Evolutionary conservation across 2,797 vertebrate genomes (phyloP), one percentile per base, ranked within the genome.

Genomic region (Agapornis canus): DNA sequence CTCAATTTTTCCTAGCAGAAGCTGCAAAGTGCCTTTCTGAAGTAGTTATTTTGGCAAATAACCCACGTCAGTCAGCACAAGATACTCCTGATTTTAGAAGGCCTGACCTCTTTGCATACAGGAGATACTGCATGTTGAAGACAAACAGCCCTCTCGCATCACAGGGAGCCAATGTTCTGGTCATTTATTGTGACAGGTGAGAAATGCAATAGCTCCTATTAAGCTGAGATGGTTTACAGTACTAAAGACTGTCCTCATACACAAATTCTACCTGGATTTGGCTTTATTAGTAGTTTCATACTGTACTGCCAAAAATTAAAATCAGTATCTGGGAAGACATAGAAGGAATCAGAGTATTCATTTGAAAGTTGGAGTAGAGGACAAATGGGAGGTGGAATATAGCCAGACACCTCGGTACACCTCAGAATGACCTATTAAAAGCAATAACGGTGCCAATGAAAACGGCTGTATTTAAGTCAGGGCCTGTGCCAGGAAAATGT

Each of bases 91-190:
- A 21, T 1, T 11, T 35, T 52, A 70, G 77, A 12, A 57, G 16
- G 48, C 49, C 10, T 0, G 3, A 32, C 68, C 47, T 29, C 13
- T 13, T 42, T 23, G 51, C 5, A 23, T 2, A 2, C 13, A 54
- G 40, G 56, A 40, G 31, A 7, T 11, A 37, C 0, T n/a, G 66
- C 82, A 37, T 1, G 40, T 0, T 27, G 51, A 39, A 63, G 2
- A 26, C 1, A 9, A 72, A 27, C 47, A 81, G 40, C 45, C 23
- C 42, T 66, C 35, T 83, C 47, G 5, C 5, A 0, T 9, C 20
- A 22, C 68, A 39, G 26, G 43, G 19, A 80, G 15, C 48, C 32
- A 15, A 19, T 86, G 64, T 47, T 49, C 29, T 1, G 1, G 42
- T 14, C 59, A 6, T n/a, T 78, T 71, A 22, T 19, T 64, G 54